Conservation (phyloP, 2,888 invertebrate species). For the Lasioglossum zephyrum region DNA sequence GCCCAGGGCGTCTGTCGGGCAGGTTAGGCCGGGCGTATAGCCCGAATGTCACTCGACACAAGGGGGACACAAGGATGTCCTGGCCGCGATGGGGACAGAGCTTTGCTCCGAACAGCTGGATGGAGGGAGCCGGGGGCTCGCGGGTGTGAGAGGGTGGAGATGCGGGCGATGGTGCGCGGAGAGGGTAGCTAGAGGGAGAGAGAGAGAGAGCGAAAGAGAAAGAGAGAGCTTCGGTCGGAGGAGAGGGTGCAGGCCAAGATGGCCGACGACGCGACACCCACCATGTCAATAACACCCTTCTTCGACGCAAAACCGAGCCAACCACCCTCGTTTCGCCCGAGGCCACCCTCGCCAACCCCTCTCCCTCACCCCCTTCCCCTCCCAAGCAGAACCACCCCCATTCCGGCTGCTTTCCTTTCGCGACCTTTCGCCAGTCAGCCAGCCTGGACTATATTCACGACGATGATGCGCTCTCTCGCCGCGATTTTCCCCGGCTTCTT, state of each 20-base stretch:
- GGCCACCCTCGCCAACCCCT: constrained; percentile 40
- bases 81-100: constrained; percentile 62
- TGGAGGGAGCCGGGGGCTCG: not conserved
- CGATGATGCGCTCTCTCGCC: constrained; percentile 67
- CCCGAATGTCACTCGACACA: constrained; percentile 82
- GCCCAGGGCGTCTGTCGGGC: constrained; percentile 80
- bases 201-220: constrained; percentile 3
- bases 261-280: constrained; percentile 83
- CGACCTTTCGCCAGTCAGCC: constrained; percentile 57
- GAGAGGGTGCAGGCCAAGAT: constrained; percentile 80
- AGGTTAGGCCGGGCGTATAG: constrained; percentile 80
- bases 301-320: constrained; percentile 73
- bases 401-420: constrained; percentile 62
- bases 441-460: constrained; percentile 54
- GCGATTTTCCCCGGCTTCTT: constrained; percentile 71
- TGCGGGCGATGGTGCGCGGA: constrained; percentile 22
- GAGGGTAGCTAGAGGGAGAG: constrained; percentile 24
- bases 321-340: constrained; percentile 65
- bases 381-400: constrained; percentile 31
- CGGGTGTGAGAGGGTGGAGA: not conserved
- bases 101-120: constrained; percentile 23
- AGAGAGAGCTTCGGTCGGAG: constrained; percentile 46
- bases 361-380: constrained; percentile 5
- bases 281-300: constrained; percentile 84
- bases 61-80: constrained; percentile 81